Evolutionary conservation across 1,140 invertebrate species (phyloP).

Genomic region (Diprion similis): DNA sequence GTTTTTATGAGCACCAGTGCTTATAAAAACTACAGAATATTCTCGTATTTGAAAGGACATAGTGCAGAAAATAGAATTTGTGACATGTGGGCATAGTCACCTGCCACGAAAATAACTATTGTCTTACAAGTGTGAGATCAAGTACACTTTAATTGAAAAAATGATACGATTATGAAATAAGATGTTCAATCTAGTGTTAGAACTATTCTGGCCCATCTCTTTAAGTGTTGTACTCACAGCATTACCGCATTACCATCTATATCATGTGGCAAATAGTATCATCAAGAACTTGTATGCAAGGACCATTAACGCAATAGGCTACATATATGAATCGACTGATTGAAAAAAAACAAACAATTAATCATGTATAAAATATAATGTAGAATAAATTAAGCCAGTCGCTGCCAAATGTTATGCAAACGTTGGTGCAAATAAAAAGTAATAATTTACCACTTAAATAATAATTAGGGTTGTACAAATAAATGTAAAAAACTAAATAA

Average conservation of each 20-base stretch:
- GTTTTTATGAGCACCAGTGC: too few relatives aligned
- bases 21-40: too few relatives aligned
- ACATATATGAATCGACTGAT: background rate
- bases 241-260: background rate
- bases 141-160: background rate
- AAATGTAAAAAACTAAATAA: constrained; percentile 51
- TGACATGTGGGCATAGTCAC: too few relatives aligned
- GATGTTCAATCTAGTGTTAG: background rate
- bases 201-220: background rate
- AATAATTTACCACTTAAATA: constrained; percentile 53
- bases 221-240: background rate
- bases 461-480: constrained; percentile 49
- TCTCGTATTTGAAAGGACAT: too few relatives aligned
- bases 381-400: constrained; percentile 51
- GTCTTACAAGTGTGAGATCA: too few relatives aligned
- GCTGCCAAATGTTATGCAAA: constrained; percentile 43
- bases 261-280: background rate
- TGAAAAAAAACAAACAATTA: constrained; percentile 19
- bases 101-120: too few relatives aligned
- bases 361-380: constrained; percentile 21
- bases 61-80: too few relatives aligned
- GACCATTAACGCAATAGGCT: background rate
- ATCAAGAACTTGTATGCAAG: background rate
- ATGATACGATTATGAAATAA: background rate
- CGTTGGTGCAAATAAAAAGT: constrained; percentile 37